phyloP scores from a whole-genome alignment of 2,797 vertebrate species.

The Etheostoma perlongum region DNA sequence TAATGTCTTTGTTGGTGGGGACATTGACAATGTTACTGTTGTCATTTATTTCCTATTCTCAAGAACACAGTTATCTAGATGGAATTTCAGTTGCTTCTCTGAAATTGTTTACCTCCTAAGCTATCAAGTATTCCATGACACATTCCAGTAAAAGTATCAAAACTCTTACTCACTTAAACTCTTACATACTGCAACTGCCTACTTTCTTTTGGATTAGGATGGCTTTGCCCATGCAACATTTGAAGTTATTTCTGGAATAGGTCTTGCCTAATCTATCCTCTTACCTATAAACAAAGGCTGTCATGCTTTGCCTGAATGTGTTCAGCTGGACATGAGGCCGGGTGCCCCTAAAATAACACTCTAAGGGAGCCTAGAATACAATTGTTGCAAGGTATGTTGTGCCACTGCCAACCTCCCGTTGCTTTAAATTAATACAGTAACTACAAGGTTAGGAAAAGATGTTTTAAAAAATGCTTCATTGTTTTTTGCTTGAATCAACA shows the following conservation, averaged over 20 bases:
- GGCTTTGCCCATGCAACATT: constrained; percentile 3
- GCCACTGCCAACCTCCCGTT: constrained; percentile 6
- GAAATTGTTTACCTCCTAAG: not conserved
- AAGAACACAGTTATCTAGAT: not conserved
- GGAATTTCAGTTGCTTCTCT: not conserved
- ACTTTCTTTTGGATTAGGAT: constrained; percentile 16
- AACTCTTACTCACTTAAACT: not conserved
- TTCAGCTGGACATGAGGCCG: constrained; percentile 30
- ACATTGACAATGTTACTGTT: not conserved
- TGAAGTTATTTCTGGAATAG: constrained; percentile 33
- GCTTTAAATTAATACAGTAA: not conserved
- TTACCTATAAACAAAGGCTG: constrained; percentile 40
- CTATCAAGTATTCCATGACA: constrained; percentile 5
- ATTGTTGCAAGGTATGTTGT: constrained; percentile 11
- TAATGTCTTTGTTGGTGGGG: not conserved
- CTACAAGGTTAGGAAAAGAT: constrained; percentile 7
- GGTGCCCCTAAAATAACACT: constrained; percentile 25
- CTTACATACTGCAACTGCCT: not conserved
- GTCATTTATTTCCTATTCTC: not conserved
- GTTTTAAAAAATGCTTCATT: constrained; percentile 13
- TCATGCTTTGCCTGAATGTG: constrained; percentile 21
- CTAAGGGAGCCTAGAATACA: not conserved
- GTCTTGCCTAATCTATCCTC: constrained; percentile 37
- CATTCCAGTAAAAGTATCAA: constrained; percentile 10
- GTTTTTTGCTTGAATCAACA: constrained; percentile 24